These are phyloP conservation scores for Spicauda simplicius DNA, from an alignment of 2,888 invertebrate genomes.

Conservation along the genomic window DNA sequence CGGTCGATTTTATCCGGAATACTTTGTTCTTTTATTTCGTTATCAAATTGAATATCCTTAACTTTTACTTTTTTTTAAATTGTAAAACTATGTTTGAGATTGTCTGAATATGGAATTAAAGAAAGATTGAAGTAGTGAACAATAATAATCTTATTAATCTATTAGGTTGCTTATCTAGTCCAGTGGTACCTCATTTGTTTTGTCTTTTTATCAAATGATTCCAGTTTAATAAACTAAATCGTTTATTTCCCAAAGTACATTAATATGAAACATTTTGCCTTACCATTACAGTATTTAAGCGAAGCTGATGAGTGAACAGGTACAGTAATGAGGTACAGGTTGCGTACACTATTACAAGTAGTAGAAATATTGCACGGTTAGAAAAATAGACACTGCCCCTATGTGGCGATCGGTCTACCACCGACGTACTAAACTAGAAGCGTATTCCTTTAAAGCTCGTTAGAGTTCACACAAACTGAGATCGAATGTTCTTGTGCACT, in stretches of 20 bases:
- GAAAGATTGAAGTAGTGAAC: too few species aligned
- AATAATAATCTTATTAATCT: too few species aligned
- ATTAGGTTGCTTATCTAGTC: too few species aligned
- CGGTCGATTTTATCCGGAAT: background rate
- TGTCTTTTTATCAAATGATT: too few species aligned
- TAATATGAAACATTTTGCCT: slow-evolving; percentile 7
- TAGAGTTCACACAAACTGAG: slow-evolving; percentile 71
- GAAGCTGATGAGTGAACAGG: slow-evolving; percentile 31
- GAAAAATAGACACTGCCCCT: slow-evolving; percentile 33
- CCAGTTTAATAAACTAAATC: too few species aligned
- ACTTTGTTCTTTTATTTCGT: background rate
- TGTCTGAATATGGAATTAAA: too few species aligned
- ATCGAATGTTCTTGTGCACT: slow-evolving; percentile 74
- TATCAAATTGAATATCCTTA: too few species aligned
- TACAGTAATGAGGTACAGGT: slow-evolving; percentile 23
- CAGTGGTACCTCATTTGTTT: too few species aligned
- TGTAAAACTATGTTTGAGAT: too few species aligned
- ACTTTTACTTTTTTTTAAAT: too few species aligned
- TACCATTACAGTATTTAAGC: slow-evolving; percentile 11
- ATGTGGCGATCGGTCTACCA: slow-evolving; percentile 16
- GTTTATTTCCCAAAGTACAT: too few species aligned
- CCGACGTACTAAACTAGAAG: slow-evolving; percentile 38
- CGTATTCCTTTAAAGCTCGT: slow-evolving; percentile 58
- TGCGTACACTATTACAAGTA: slow-evolving; percentile 15
- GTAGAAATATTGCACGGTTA: slow-evolving; percentile 29